Base-by-base conservation (phyloP, 2,888 invertebrate species). In the Octonoba sinensis region DNA sequence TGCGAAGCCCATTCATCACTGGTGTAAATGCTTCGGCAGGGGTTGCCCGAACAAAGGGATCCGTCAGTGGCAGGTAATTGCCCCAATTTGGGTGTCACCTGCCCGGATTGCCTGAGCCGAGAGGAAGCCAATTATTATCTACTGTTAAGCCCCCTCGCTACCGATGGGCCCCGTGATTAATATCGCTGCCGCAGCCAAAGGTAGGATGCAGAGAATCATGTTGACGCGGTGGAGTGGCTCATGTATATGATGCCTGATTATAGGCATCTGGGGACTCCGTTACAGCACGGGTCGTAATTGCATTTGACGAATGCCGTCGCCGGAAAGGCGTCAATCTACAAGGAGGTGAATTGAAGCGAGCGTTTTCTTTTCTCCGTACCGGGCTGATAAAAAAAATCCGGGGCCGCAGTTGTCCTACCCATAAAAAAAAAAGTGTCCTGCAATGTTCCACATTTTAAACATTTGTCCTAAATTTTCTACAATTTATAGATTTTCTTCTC, bases 21-120 rank as follows among this genome's bases (percentile, higher is more conserved):
- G 56, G 66, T 49, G 72, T 76, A 76, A 81, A 83, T 74, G 75
- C 73, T 70, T 57, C 24, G 44, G 62, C 36, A 36, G 36, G 36
- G 36, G 36, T 27, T 27, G 56, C 69, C 62, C 72, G 71, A 72
- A 83, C 82, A 82, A 82, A 76, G 72, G 72, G 72, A 71, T 70
- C 71, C 82, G 82, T 82, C 82, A 82, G 74, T 76, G 67, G 60
- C 83, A 83, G 83, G 83, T 83, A 83, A 83, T 83, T 83, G 83
- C 70, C 57, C 69, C 83, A 83, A 83, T 83, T 83, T 83, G 75
- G 83, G 75, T 75, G 79, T 83, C 83, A 83, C 83, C 83, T 83
- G 83, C 76, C 79, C 67, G 66, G 65, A 65, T 67, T 72, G 54
- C 76, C 36, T 51, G 62, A 62, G 62, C 73, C 79, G 79, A 81